Evolutionary conservation across 92 coral and sea anemone species (phyloP).

Genomic region (Anthopleura xanthogrammica): DNA sequence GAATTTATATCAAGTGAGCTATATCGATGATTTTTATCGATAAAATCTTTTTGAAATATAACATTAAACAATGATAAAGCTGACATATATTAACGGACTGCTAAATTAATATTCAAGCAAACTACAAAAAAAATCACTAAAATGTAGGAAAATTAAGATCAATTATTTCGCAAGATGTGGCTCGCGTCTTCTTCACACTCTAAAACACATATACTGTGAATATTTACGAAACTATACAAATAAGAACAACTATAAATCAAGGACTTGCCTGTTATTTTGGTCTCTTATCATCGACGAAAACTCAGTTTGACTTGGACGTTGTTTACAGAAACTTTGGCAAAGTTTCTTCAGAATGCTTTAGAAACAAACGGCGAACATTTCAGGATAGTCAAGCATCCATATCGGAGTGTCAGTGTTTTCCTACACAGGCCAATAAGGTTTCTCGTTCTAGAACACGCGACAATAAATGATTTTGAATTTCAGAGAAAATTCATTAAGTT

Average conservation of each 20-base stretch:
- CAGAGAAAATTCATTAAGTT: conserved; percentile 17
- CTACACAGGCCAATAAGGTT: neutral
- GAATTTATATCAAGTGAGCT: neutral
- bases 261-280: neutral
- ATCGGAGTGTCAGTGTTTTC: neutral
- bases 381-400: neutral
- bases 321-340: neutral
- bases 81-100: neutral
- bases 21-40: neutral
- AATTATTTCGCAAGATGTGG: conserved; percentile 5
- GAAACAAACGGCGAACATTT: neutral
- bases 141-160: neutral
- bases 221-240: neutral
- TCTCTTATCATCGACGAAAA: neutral
- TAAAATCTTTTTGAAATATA: neutral
- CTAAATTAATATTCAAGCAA: neutral
- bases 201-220: neutral
- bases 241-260: neutral
- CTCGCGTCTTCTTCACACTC: conserved; percentile 10
- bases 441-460: conserved; percentile 7
- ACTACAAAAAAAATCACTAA: neutral
- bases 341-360: neutral
- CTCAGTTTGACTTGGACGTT: conserved; percentile 10
- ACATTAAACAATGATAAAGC: neutral
- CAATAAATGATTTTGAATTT: neutral